These are phyloP conservation scores for Achatina immaculata DNA, from an alignment of 1,140 invertebrate genomes.

Conservation along the genomic window DNA sequence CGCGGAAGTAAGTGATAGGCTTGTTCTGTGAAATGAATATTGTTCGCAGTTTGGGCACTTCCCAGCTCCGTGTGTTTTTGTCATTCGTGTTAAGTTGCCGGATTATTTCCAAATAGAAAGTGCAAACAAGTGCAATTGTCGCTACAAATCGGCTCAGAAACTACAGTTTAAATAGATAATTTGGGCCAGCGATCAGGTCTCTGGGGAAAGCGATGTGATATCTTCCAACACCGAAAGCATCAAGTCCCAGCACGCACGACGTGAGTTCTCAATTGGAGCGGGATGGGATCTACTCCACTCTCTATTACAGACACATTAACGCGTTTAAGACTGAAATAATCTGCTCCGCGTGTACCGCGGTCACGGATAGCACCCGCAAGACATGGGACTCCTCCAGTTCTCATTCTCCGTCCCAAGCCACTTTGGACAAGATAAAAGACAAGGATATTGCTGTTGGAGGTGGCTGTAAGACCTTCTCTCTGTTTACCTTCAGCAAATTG, in stretches of 20 bases:
- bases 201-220: neutral
- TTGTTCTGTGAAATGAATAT: neutral
- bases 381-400: neutral
- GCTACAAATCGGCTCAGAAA: neutral
- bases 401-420: neutral
- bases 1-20: neutral
- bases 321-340: slow-evolving; percentile 9
- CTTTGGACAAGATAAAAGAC: neutral
- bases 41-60: neutral
- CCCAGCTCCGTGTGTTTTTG: neutral
- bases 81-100: neutral
- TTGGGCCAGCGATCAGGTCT: neutral
- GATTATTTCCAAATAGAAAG: neutral
- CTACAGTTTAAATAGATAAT: neutral
- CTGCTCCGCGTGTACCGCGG: neutral
- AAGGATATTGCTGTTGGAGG: neutral
- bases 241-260: neutral
- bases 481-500: neutral
- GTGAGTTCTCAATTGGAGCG: slow-evolving; percentile 11
- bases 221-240: neutral
- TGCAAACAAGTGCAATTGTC: slow-evolving; percentile 3
- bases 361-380: neutral
- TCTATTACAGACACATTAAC: slow-evolving; percentile 7
- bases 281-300: neutral
- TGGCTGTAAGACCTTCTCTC: neutral